These are phyloP conservation scores for Myotis lucifugus DNA, from an alignment of 2,113 vertebrate species.

Conservation along the genomic window DNA sequence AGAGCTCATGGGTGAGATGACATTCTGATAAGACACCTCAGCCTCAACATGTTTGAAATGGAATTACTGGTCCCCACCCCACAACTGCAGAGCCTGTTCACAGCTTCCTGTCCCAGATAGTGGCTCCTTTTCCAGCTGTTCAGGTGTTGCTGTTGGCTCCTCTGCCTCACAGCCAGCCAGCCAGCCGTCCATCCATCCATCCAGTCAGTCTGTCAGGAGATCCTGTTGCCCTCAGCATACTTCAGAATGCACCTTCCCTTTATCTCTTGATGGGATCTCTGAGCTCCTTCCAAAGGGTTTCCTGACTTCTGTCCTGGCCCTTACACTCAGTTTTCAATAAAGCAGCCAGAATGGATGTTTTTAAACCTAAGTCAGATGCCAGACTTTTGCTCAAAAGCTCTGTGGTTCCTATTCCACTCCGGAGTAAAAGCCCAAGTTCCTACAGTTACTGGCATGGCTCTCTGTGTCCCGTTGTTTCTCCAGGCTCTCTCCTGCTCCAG, in stretches of 20 bases:
- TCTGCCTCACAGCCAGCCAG: not conserved
- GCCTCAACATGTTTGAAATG: not conserved
- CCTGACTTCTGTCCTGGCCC: not conserved
- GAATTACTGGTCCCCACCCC: not conserved
- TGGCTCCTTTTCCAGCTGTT: not conserved
- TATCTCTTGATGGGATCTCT: not conserved
- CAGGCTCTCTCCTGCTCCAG: not conserved
- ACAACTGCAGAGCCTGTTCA: not conserved
- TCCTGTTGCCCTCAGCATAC: not conserved
- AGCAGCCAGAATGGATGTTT: not conserved
- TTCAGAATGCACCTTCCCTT: not conserved
- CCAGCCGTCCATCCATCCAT: not conserved
- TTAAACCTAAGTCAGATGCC: not conserved
- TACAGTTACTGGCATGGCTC: rapidly evolving
- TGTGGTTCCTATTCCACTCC: rapidly evolving
- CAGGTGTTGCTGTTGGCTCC: not conserved
- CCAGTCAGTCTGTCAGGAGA: not conserved
- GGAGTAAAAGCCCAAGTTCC: not conserved
- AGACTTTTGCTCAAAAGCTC: not conserved
- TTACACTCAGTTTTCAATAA: not conserved
- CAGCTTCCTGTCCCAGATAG: not conserved
- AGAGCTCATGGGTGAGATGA: not conserved
- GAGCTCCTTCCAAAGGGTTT: not conserved
- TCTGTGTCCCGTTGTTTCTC: not conserved
- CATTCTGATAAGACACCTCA: not conserved